Base-by-base conservation (phyloP, 2,797 vertebrate genomes). In the Melopsittacus undulatus region DNA sequence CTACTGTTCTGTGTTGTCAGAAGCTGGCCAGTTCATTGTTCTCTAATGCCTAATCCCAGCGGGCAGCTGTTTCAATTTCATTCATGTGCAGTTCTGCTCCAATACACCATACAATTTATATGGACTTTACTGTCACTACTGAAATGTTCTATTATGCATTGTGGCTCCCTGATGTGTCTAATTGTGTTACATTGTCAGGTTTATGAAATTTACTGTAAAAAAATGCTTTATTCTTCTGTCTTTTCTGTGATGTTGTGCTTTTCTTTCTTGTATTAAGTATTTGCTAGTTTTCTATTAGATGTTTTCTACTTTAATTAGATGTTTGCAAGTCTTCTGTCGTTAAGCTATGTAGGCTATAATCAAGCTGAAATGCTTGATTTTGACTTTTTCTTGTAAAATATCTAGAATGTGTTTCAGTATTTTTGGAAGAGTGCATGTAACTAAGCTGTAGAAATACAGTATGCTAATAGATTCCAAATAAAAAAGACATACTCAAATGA, bases 221-320 rank as follows among this genome's bases (percentile, higher is more conserved):
- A 95, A 95, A 40, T 26, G 89, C 38, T 97, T 97, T 96, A 95
- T 96, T 92, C 64, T 97, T 85, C 91, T 42, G 23, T 92, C 94
- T 96, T 73, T 91, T 96, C 93, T 95, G 86, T 87, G 81, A 69
- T 94, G 38, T 46, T 91, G 80, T 87, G 75, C 46, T 92, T 92
- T 84, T 83, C 43, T 96, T 97, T 94, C 84, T 91, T 96, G 57
- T 91, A 93, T 97, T 96, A 95, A 97, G 52, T 76, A 48, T 79
- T 95, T 96, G 20, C 83, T 96, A 88, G 51, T 85, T 95, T 97
- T 92, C 51, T 93, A 85, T 96, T 97, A 96, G 89, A 89, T 92
- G 49, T 95, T 98, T 96, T 97, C 92, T 86, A 72, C 83, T 97
- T 97, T 92, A 97, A 96, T 97, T 97, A 97, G 91, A 70, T 96